phyloP scores from a whole-genome alignment of 1,140 invertebrate genomes.

The Dendrolimus kikuchii region DNA sequence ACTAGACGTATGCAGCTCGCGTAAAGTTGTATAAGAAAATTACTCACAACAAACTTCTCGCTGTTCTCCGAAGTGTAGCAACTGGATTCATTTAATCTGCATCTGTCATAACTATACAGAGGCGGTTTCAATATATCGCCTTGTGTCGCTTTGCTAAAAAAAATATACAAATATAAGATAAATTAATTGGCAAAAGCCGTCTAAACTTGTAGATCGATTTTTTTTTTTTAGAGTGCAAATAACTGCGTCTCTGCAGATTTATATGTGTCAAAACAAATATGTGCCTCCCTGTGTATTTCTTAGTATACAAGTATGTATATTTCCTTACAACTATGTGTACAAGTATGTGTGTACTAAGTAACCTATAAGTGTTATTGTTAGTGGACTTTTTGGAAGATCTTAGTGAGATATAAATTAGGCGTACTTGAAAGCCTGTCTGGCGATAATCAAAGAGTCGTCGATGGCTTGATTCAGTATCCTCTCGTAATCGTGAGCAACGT shows the following conservation, averaged over 20 bases:
- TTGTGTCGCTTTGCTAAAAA: constrained; percentile 38
- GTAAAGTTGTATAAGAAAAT: neutral
- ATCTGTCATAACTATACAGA: constrained; percentile 30
- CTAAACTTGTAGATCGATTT: neutral
- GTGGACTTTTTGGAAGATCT: too few relatives aligned
- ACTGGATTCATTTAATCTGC: constrained; percentile 46
- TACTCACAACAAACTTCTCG: constrained; percentile 73
- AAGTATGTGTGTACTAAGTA: too few relatives aligned
- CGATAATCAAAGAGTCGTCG: constrained; percentile 29
- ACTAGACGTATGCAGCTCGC: neutral
- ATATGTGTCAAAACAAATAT: too few relatives aligned
- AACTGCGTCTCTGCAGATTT: too few relatives aligned
- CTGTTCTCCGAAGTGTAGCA: constrained; percentile 73
- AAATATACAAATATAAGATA: constrained; percentile 4
- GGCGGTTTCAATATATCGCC: constrained; percentile 15
- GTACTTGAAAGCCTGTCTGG: constrained; percentile 44
- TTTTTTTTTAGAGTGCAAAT: too few relatives aligned
- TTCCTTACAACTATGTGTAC: too few relatives aligned
- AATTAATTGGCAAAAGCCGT: neutral
- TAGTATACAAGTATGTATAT: too few relatives aligned
- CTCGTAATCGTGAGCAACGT: constrained; percentile 91
- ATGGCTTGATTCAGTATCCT: constrained; percentile 35
- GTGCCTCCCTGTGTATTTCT: too few relatives aligned
- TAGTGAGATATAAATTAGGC: constrained; percentile 11
- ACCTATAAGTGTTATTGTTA: too few relatives aligned